Conservation (phyloP, 2,888 invertebrate species). For the Erannis defoliaria region DNA sequence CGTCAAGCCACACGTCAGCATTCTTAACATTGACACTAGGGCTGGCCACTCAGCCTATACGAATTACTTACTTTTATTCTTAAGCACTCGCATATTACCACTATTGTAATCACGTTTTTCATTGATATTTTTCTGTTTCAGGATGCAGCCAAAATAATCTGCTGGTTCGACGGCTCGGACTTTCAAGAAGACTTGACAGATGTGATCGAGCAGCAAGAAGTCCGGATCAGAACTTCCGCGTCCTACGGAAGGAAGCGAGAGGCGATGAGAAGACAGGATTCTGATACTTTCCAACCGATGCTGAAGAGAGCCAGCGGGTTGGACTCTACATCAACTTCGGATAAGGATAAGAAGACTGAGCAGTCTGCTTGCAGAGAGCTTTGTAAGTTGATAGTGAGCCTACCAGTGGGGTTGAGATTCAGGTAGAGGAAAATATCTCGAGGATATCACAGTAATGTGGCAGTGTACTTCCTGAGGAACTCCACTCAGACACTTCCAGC, state of each 20-base stretch:
- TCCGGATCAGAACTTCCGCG: slow-evolving; percentile 76
- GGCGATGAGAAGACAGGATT: slow-evolving; percentile 66
- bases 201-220: slow-evolving; percentile 82
- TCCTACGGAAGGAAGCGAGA: slow-evolving; percentile 64
- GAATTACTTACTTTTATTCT: too few relatives aligned
- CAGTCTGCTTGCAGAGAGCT: slow-evolving; percentile 70
- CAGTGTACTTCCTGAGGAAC: too few relatives aligned
- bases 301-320: slow-evolving; percentile 72
- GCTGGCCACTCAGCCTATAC: too few relatives aligned
- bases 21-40: too few relatives aligned
- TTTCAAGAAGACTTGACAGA: slow-evolving; percentile 80
- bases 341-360: slow-evolving; percentile 70
- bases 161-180: slow-evolving; percentile 83
- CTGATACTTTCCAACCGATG: slow-evolving; percentile 80
- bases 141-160: slow-evolving; percentile 82
- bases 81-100: too few relatives aligned
- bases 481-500: too few relatives aligned
- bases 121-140: too few relatives aligned
- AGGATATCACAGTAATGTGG: too few relatives aligned
- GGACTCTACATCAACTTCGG: slow-evolving; percentile 71
- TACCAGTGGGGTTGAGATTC: not conserved
- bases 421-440: too few relatives aligned
- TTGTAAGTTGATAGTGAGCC: slow-evolving; percentile 60
- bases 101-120: too few relatives aligned
- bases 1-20: too few relatives aligned